Conservation (phyloP, 2,113 vertebrate species). For the Chroicocephalus ridibundus region DNA sequence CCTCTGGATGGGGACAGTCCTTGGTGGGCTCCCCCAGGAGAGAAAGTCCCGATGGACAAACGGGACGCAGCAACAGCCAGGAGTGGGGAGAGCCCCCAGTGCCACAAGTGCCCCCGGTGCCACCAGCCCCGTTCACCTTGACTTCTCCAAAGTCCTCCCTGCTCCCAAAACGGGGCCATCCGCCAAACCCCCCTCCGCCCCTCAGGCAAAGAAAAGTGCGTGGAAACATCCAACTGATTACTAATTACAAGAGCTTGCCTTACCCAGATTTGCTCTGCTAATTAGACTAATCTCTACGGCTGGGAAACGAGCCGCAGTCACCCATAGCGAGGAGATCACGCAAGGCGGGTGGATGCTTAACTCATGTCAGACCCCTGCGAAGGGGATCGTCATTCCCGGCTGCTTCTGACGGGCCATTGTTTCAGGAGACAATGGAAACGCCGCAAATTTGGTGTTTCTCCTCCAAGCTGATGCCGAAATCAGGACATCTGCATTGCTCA, state of each 20-base stretch:
- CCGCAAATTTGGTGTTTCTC: background rate
- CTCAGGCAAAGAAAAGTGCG: background rate
- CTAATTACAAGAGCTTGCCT: conserved; percentile 40
- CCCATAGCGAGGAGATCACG: background rate
- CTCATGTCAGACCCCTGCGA: background rate
- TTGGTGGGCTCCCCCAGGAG: rapidly evolving
- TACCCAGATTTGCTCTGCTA: conserved; percentile 47
- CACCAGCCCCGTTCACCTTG: background rate
- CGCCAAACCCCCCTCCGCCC: background rate
- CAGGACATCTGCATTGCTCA: conserved; percentile 50
- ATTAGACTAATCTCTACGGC: conserved; percentile 17
- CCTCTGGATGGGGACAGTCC: background rate
- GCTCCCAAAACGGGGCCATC: background rate
- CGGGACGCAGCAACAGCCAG: rapidly evolving
- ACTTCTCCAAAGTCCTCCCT: background rate
- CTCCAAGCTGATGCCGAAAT: background rate
- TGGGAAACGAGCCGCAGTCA: conserved; percentile 16
- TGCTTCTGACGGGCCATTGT: background rate
- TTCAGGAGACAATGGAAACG: background rate
- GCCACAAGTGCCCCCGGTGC: background rate
- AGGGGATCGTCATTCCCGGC: background rate
- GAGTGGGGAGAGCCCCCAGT: background rate
- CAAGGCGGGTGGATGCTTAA: background rate
- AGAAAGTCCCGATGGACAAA: background rate
- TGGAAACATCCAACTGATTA: conserved; percentile 20